Evolutionary conservation across 1,140 invertebrate genomes (phyloP).

Genomic region (Drosophila hydei): DNA sequence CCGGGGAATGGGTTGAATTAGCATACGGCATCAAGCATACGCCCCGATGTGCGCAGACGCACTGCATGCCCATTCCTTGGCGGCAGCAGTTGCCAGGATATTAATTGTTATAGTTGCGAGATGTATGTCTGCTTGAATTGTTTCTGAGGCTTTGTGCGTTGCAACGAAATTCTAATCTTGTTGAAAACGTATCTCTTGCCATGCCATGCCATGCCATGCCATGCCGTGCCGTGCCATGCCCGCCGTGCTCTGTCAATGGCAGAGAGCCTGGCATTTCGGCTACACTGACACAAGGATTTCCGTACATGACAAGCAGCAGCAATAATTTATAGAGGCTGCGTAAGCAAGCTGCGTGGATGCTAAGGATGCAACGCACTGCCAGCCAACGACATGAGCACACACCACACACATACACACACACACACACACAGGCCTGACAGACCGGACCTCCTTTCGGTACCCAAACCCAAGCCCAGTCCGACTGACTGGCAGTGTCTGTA

Average conservation of each 20-base stretch:
- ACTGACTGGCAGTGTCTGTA: slow-evolving; percentile 24
- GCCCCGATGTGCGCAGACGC: slow-evolving; percentile 59
- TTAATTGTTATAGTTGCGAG: slow-evolving; percentile 82
- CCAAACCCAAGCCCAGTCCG: slow-evolving; percentile 14
- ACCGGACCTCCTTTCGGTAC: neutral
- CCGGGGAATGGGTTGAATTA: slow-evolving; percentile 50
- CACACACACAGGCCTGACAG: slow-evolving; percentile 17
- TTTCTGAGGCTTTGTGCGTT: slow-evolving; percentile 79
- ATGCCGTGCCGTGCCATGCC: slow-evolving; percentile 21
- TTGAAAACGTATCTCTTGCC: slow-evolving; percentile 69
- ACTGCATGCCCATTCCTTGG: slow-evolving; percentile 44
- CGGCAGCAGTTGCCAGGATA: slow-evolving; percentile 63
- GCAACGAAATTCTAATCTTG: slow-evolving; percentile 79
- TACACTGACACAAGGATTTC: slow-evolving; percentile 82
- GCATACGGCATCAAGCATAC: slow-evolving; percentile 76
- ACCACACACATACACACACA: slow-evolving; percentile 26
- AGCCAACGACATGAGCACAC: slow-evolving; percentile 35
- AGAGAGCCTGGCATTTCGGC: slow-evolving; percentile 59
- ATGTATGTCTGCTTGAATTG: slow-evolving; percentile 81
- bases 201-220: slow-evolving; percentile 7
- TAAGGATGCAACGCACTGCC: slow-evolving; percentile 49
- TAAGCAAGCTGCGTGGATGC: slow-evolving; percentile 70
- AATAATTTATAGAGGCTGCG: slow-evolving; percentile 80
- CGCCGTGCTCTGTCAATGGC: slow-evolving; percentile 65
- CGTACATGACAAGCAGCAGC: slow-evolving; percentile 82